Conservation (phyloP, 35 echinoderm and acorn worm genomes). For the Lytechinus variegatus region DNA sequence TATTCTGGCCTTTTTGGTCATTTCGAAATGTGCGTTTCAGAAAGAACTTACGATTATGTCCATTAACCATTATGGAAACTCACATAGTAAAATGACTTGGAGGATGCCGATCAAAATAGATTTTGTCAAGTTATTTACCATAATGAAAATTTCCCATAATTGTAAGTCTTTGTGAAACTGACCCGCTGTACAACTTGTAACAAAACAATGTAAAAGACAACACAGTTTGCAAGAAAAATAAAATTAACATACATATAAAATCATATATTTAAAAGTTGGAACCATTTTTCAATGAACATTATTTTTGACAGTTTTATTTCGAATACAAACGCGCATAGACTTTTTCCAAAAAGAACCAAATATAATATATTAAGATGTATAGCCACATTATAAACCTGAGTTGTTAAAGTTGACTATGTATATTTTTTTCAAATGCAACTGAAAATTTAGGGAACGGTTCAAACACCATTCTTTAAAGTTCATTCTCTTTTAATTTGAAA, state of each 20-base stretch:
- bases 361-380: neutral
- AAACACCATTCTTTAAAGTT: neutral
- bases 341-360: neutral
- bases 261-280: neutral
- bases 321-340: neutral
- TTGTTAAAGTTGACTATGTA: neutral
- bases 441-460: too few species aligned
- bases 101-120: too few species aligned
- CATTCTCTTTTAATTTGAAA: neutral
- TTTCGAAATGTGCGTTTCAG: too few species aligned
- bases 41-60: too few species aligned
- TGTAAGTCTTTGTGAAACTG: too few species aligned
- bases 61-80: too few species aligned
- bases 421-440: too few species aligned
- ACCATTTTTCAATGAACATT: neutral
- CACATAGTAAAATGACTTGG: too few species aligned
- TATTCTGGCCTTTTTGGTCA: too few species aligned
- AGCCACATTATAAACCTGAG: neutral
- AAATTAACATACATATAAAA: neutral
- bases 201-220: neutral
- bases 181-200: neutral
- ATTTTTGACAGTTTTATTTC: neutral
- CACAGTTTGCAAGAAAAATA: neutral
- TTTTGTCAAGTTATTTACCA: too few species aligned
- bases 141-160: too few species aligned